These are phyloP conservation scores for Nipponacmea schrenckii DNA, from an alignment of 2,888 invertebrate genomes.

Conservation along the genomic window DNA sequence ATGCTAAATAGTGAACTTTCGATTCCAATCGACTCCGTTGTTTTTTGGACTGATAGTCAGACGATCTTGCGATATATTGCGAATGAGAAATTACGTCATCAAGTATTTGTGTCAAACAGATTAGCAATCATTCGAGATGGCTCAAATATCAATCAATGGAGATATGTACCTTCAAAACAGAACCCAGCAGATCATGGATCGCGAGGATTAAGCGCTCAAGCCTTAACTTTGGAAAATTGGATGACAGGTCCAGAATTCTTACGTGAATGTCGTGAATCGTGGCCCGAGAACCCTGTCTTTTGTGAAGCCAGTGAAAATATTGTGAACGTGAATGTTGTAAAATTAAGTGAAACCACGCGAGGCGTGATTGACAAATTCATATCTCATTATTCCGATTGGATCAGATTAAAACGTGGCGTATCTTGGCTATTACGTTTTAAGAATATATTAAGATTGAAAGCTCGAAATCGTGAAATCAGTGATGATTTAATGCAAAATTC, in stretches of 20 bases:
- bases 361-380: not conserved
- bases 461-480: not conserved
- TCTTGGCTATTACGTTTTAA: not conserved
- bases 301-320: not conserved
- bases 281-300: not conserved
- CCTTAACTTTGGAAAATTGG: not conserved
- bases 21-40: not conserved
- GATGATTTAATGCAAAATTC: not conserved
- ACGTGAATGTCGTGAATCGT: not conserved
- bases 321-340: not conserved
- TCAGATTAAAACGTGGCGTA: not conserved
- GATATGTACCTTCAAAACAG: slow-evolving; percentile 11
- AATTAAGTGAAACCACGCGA: not conserved
- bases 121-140: not conserved
- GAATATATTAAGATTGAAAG: not conserved
- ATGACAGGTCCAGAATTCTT: slow-evolving; percentile 30
- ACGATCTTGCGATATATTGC: slow-evolving; percentile 16
- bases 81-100: slow-evolving; percentile 10
- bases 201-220: not conserved
- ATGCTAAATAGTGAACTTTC: slow-evolving; percentile 9
- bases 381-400: slow-evolving; percentile 2
- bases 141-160: slow-evolving; percentile 27
- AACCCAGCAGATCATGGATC: not conserved
- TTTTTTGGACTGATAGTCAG: slow-evolving; percentile 20
- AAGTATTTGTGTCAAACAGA: not conserved